Base-by-base conservation (phyloP, 1,140 invertebrate genomes). In the Drosophila repleta region DNA sequence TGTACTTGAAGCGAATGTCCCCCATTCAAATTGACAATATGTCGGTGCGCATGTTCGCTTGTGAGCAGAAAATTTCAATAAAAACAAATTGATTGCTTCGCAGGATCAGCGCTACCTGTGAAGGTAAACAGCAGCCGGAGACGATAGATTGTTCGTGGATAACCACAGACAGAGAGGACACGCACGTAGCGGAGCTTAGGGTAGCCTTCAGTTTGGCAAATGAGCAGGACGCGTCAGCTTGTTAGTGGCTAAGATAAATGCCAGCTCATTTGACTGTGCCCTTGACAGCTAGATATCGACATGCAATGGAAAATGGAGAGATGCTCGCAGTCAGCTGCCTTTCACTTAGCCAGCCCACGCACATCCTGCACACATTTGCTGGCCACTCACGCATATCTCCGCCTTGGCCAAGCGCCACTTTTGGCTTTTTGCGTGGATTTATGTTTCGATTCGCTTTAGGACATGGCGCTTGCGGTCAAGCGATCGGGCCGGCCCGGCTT, bases 61-160 rank as follows among this genome's bases (percentile, higher is more conserved):
- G 8, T 20, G n/a, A 65, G 58, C 74, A 62, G 61, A 57, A 76
- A 87, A 85, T 87, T 87, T 85, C 82, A 85, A 85, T 85, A 85
- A 85, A 85, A 85, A 72, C 82, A 82, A 87, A 85, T 85, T 85
- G 81, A 85, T 85, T 85, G 81, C 78, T 87, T 49, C 56, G 74
- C 60, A 72, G 74, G 82, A 87, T 85, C 87, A 82, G 78, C 67
- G 69, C 69, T 69, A 73, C 39, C 65, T 62, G 77, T 72, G 77
- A 32, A 85, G 69, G 79, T 79, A 72, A 74, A 74, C 58, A 74
- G 41, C 20, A 21, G 24, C 18, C 21, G 32, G 10, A 17, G 24
- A 18, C 26, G 74, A 82, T 69, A 82, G 78, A 75, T 78, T 85
- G 69, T 68, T 10, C 70, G 58, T 26, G 51, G 64, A 84, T 74